Conservation (phyloP, 2,888 invertebrate genomes). For the Phyto melanocephala region DNA sequence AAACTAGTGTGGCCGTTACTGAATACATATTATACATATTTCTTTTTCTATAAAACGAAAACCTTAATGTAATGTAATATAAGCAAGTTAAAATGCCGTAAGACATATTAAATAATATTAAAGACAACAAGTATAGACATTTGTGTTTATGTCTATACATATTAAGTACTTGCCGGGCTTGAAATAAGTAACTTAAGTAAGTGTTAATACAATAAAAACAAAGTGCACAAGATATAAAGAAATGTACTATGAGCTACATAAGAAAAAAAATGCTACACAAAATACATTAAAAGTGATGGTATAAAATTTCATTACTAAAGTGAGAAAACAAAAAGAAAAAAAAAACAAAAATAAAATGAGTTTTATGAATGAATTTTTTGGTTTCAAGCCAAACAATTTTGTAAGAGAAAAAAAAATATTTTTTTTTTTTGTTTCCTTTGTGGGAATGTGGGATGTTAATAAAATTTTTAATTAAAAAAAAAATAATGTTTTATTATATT, state of each 20-base stretch:
- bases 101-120: conserved; percentile 39
- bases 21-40: not conserved
- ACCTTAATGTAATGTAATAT: conserved; percentile 11
- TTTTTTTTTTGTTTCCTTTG: no score
- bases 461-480: no score
- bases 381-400: not conserved
- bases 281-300: conserved; percentile 28
- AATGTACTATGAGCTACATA: not conserved
- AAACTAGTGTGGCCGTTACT: conserved; percentile 40
- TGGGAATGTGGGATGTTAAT: no score
- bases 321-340: not conserved
- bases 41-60: not conserved
- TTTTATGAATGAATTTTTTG: conserved; percentile 36
- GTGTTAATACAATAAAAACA: conserved; percentile 16
- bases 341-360: no score
- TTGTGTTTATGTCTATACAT: not conserved
- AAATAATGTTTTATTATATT: no score
- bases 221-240: not conserved
- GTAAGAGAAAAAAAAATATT: no score
- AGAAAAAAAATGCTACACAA: not conserved
- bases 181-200: conserved; percentile 48
- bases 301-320: conserved; percentile 18
- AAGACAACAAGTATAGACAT: not conserved
- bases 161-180: not conserved
- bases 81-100: conserved; percentile 35